Base-by-base conservation (phyloP, 2,888 invertebrate species). In the Agrotis exclamationis region DNA sequence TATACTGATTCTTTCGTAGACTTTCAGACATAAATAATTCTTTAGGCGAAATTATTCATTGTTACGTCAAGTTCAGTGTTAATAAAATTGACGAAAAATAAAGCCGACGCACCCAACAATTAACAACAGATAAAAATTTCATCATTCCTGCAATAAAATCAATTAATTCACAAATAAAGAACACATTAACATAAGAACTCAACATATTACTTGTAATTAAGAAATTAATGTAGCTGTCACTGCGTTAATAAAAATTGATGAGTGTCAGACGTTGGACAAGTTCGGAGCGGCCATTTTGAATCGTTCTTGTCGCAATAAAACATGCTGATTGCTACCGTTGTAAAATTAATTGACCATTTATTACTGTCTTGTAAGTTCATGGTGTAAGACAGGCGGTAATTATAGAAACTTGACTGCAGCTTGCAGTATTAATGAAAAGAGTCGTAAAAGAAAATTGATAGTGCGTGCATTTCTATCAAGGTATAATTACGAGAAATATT, bases 311-410 rank as follows among this genome's bases (percentile, higher is more conserved):
- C 56, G 76, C 53, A 69, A 84, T 86, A 86, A 80, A 84, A 76
- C 77, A 66, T 50, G 73, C 62, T 77, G 75, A 86, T 84, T 82
- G 85, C 86, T 76, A 76, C 82, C 51, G 86, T 74, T 84, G 83
- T 84, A 86, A 84, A 82, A 72, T 82, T 77, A 84, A 84, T 84
- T 75, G 79, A 66, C 67, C 63, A 70, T 84, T 66, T 71, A 81
- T 84, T 85, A 81, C 60, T 64, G 69, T 24, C 70, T 73, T 65
- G 74, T 76, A 79, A 63, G 44, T 65, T 70, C 70, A 70, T 64
- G 45, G 65, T 67, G 51, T 63, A 68, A 53, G 63, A 74, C 63
- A 70, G 59, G 56, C 44, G 28, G 76, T 76, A 63, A 80, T 76
- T 75, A 79, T 56, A 11, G 54, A 54, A 79, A 60, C 47, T 57